These are phyloP conservation scores for Sthenelais limicola DNA, from an alignment of 2,888 invertebrate species.

Conservation along the genomic window DNA sequence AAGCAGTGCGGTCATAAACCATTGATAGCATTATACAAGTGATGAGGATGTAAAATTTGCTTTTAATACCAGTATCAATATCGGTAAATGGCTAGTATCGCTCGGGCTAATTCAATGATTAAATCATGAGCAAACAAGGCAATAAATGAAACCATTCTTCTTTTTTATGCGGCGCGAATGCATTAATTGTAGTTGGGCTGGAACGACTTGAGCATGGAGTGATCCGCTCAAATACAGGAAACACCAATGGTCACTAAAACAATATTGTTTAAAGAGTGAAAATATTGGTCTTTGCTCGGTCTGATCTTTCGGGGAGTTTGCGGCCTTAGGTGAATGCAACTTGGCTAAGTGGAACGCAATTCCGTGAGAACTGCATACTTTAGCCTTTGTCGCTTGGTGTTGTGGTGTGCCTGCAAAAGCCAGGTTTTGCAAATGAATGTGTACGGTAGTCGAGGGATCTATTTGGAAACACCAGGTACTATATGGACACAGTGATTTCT, in stretches of 20 bases:
- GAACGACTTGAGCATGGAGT: too few species aligned
- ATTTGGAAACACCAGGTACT: neutral
- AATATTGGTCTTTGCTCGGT: neutral
- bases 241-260: constrained; percentile 24
- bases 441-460: neutral
- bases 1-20: too few species aligned
- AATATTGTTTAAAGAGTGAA: constrained; percentile 23
- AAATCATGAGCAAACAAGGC: too few species aligned
- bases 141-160: too few species aligned
- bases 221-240: constrained; percentile 30
- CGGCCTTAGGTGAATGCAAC: constrained; percentile 25
- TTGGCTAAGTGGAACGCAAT: constrained; percentile 17
- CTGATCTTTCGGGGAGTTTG: neutral
- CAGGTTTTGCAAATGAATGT: neutral
- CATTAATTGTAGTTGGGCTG: too few species aligned
- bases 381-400: constrained; percentile 25
- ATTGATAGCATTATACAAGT: too few species aligned
- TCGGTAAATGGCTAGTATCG: too few species aligned
- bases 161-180: too few species aligned
- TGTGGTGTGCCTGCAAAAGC: constrained; percentile 5
- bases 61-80: too few species aligned
- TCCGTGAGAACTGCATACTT: constrained; percentile 30
- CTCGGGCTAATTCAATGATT: too few species aligned
- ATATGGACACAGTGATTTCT: neutral
- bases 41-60: too few species aligned